phyloP scores from a whole-genome alignment of 2,888 invertebrate species.

The Elaeidobius kamerunicus region DNA sequence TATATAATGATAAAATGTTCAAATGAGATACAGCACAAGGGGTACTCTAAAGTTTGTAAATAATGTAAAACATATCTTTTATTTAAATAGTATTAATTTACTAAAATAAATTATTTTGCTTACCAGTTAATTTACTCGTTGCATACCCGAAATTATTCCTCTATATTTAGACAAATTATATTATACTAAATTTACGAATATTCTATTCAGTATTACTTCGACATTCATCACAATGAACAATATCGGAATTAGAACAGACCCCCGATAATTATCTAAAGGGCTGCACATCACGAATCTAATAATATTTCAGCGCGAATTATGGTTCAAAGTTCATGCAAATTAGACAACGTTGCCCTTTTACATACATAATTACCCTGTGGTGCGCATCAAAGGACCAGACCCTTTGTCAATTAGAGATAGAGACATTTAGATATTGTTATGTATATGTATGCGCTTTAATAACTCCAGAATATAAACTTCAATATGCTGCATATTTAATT shows the following conservation, averaged over 20 bases:
- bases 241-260: conserved; percentile 15
- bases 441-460: conserved; percentile 25
- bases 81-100: no score
- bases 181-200: background rate
- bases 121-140: no score
- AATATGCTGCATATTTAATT: conserved; percentile 6
- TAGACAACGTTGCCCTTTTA: conserved; percentile 40
- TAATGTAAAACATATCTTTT: no score
- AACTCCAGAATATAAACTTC: conserved; percentile 12
- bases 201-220: conserved; percentile 8
- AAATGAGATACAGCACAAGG: no score
- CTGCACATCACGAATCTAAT: conserved; percentile 38
- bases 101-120: no score
- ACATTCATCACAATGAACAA: conserved; percentile 6
- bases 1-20: no score
- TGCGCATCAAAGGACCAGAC: conserved; percentile 38
- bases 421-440: conserved; percentile 29
- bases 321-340: conserved; percentile 50
- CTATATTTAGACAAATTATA: background rate
- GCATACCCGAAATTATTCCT: conserved; percentile 24
- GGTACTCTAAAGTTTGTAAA: no score
- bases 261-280: conserved; percentile 46
- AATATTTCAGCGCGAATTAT: conserved; percentile 41
- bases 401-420: conserved; percentile 28
- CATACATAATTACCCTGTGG: conserved; percentile 47